Base-by-base conservation (phyloP, 2,113 vertebrate genomes). In the Phocoena sinus region DNA sequence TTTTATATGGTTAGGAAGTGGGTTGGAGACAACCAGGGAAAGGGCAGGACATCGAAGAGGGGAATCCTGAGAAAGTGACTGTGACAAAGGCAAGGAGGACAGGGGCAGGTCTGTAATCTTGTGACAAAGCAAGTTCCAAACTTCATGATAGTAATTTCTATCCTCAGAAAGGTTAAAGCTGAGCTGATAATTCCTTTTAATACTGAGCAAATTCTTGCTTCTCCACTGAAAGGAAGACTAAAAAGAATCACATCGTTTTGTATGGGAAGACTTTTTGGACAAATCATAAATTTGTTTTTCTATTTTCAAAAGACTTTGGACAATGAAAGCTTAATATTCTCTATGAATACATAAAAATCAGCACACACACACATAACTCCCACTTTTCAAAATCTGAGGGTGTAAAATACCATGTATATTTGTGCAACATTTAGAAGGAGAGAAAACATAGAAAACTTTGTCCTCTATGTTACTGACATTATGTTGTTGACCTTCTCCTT, bases 241-340 rank as follows among this genome's bases (percentile, higher is more conserved):
- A 86, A 60, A 86, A 17, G 47, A 77, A 77, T 26, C 71, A 2
- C 11, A 36, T 62, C 6, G 60, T 47, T 70, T 63, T 65, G 3
- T 58, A 21, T 80, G 18, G 10, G 20, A 60, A 53, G 18, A 36
- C 21, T 0, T 0, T 3, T 63, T n/a, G 26, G 31, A 13, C 28
- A 31, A 23, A 2, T 8, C 2, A 82, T 14, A 10, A 84, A 77
- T 84, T 92, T 97, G 99, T 99, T 98, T 95, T 97, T 96, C 99
- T 99, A 4, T 99, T 98, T 56, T 98, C 98, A 92, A 99, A 98
- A 76, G 98, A 3, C 83, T 99, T 99, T 71, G 98, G 80, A 99
- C 99, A 99, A 33, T 98, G 98, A 97, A 96, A 99, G 97, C 99
- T 99, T n/a, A 99, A 99, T 99, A 99, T 99, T 91, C 99, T 98